Evolutionary conservation across 2,113 vertebrate species (phyloP), one percentile per base, ranked within the genome.

Genomic region (Haliaeetus leucogaster): DNA sequence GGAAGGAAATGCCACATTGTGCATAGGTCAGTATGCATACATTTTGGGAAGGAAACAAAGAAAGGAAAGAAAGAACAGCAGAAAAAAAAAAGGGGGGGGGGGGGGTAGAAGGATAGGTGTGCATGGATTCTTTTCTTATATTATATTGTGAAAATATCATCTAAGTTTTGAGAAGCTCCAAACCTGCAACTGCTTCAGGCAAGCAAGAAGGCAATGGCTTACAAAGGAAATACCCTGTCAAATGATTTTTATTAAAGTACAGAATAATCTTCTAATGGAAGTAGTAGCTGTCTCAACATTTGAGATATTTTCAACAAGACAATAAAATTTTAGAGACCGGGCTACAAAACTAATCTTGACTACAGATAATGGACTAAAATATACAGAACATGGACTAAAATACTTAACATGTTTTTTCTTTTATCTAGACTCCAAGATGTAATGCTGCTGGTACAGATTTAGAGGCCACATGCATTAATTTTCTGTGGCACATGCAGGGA

Each of bases 1-100:
- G 52, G 38, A 50, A 65, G 23, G 20, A 52, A 79, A 36, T 5
- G 9, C 13, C 26, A 11, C n/a, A 27, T 36, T 32, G 25, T 58
- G 25, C 4, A 0, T 38, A 29, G 9, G 20, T 59, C 26, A 17
- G 25, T 16, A n/a, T 0, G 0, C 1, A 3, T 5, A 40, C 0
- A 16, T 43, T 87, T 66, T 27, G 25, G 30, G 23, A 87, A 79
- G 6, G 16, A 63, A 72, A 16, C 6, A 43, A 50, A 56, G 7
- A 26, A n/a, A 87, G 4, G 3, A 48, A 53, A 47, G 13, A 63
- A 84, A 36, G 4, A 78, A 43, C 11, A 77, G 7, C 5, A 74
- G 20, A 1, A 27, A 52, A 65, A 50, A 50, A 50, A 27, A 16
- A 3, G 1, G 8, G 48, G 48, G 21, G 12, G 25, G 5, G 4